A percentile compares a stretch with the other conserved stretches of the same genome.
Conservation (phyloP, 2,888 invertebrate genomes). For the Tetramorium bicarinatum region DNA sequence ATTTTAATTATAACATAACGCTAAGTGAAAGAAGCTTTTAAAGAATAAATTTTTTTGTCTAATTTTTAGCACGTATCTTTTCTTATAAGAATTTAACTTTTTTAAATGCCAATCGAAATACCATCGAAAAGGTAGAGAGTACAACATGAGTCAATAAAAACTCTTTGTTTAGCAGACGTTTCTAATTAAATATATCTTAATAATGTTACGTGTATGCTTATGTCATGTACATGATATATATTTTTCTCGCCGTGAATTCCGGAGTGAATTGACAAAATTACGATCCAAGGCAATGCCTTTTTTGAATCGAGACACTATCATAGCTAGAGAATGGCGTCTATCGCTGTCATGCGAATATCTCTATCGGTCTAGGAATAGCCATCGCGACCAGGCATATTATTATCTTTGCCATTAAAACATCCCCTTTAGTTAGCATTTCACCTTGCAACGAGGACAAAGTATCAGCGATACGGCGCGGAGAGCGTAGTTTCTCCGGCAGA, state of each 20-base stretch:
- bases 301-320: constrained; percentile 10
- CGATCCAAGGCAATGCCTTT: not conserved
- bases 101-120: not conserved
- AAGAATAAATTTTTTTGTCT: not conserved
- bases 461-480: constrained; percentile 72
- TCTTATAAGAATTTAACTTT: not conserved
- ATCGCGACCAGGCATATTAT: constrained; percentile 74
- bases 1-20: not conserved
- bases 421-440: constrained; percentile 84
- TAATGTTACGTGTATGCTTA: not conserved
- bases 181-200: not conserved
- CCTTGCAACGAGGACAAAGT: constrained; percentile 82
- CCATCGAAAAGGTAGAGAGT: not conserved
- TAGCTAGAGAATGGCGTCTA: constrained; percentile 7
- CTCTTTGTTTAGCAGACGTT: not conserved
- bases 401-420: constrained; percentile 82
- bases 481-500: constrained; percentile 67
- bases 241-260: not conserved
- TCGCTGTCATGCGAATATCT: constrained; percentile 13
- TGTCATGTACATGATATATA: not conserved
- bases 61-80: not conserved
- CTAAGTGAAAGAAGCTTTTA: not conserved
- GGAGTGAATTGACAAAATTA: not conserved
- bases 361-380: constrained; percentile 72
- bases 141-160: not conserved